Conservation (phyloP, 1,140 invertebrate genomes). For the Eufriesea mexicana region DNA sequence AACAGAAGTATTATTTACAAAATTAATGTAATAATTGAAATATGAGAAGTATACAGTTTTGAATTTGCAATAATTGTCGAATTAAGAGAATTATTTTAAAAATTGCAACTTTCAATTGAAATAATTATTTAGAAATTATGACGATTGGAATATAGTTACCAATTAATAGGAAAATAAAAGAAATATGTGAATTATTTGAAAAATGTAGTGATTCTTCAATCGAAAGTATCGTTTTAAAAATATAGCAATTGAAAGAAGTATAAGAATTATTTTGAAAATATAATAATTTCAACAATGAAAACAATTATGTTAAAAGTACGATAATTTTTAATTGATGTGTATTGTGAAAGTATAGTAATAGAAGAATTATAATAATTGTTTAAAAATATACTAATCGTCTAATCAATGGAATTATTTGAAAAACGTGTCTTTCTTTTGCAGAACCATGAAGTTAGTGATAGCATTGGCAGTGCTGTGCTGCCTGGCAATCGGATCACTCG, state of each 20-base stretch:
- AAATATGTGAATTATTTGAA: too few species aligned
- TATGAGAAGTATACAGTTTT: too few species aligned
- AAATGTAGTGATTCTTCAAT: too few species aligned
- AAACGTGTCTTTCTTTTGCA: slow-evolving; percentile 54
- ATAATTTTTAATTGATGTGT: too few species aligned
- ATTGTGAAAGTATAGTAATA: too few species aligned
- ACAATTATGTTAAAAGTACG: background rate
- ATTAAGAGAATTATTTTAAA: background rate
- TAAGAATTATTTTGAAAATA: background rate
- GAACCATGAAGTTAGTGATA: slow-evolving; percentile 79
- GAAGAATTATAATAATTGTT: background rate
- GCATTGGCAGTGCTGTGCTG: slow-evolving; percentile 76
- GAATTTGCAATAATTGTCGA: too few species aligned
- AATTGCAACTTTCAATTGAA: background rate
- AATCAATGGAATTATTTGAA: background rate
- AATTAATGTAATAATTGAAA: too few species aligned
- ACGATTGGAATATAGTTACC: too few species aligned
- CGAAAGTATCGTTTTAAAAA: background rate
- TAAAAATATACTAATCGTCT: background rate
- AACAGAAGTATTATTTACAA: too few species aligned
- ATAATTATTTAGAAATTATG: background rate
- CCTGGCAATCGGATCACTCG: slow-evolving; percentile 71
- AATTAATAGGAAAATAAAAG: too few species aligned
- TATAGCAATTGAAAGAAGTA: too few species aligned
- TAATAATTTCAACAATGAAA: too few species aligned